Base-by-base conservation (phyloP, 2,797 vertebrate genomes). In the Adrianichthys oophorus region DNA sequence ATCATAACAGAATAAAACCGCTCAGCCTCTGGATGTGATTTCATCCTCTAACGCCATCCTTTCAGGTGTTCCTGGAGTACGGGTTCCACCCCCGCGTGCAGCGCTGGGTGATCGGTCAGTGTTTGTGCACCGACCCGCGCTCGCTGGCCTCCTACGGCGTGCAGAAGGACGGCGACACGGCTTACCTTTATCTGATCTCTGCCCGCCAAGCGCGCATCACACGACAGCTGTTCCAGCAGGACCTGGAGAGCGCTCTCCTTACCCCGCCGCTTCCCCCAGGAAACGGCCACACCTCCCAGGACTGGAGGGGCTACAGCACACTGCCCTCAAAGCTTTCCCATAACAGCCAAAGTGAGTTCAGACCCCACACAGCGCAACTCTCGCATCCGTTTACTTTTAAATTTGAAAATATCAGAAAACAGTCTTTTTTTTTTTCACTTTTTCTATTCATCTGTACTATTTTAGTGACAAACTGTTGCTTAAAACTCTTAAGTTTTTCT, bases 51-150 rank as follows among this genome's bases (percentile, higher is more conserved):
- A 72, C 18, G 7, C 15, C 15, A 26, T 1, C 32, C 24, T 56
- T 26, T 3, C 79, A 98, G 96, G 93, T 98, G 47, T 97, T 95
- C 66, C 88, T 88, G 0, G 94, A 98, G 53, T 95, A 95, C 0
- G 94, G 94, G 12, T 97, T 98, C 77, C 95, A 96, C 15, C 95
- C 96, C 0, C 85, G 93, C 0, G 95, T 98, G 26, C 96, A 98
- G 90, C 92, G 95, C 78, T 98, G 96, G 96, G 93, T 98, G 64
- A 95, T 98, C 0, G 95, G 95, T 53, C 93, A 93, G 76, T 94
- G 93, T 62, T 68, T 98, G 59, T 97, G 95, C 37, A 85, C 85
- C 0, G 95, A 97, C 1, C 89, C 91, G 0, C 84, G 94, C 21
- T 94, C 93, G 0, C 73, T 98, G 0, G 90, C 90, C 29, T 97